Evolutionary conservation across 2,888 invertebrate genomes (phyloP), one percentile per base, ranked within the genome.

Genomic region (Dryococelus australis): DNA sequence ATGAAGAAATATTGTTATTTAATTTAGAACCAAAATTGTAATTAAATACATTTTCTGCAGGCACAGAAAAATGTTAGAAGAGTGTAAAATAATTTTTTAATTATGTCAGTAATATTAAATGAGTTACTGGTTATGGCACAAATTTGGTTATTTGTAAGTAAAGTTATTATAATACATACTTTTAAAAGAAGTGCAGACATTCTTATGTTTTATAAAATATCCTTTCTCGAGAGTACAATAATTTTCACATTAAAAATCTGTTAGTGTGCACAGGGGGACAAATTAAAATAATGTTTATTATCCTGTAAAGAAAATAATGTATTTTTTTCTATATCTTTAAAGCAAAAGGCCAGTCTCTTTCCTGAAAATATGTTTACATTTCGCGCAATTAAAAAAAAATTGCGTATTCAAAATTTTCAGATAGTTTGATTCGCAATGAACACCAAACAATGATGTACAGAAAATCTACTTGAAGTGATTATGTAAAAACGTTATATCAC

Each of bases 151-250:
- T 83, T 83, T 83, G 43, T 27, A 83, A 43, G 35, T 83, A 83
- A 83, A 83, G 16, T 83, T 9, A 35, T 28, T 83, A 83, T 83
- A 43, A 83, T 43, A 83, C 43, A 83, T 5, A 28, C 43, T 83
- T 80, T 83, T 43, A 83, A 83, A 83, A 20, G 27, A 87, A 86
- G 84, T 65, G n/a, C 13, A 86, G 53, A 87, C 84, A 47, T 86
- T 79, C 51, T 83, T 43, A 83, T 83, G 86, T 79, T 80, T 43
- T 43, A 24, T 47, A 16, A 85, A 81, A 83, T 85, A 80, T 85
- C 51, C 47, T 51, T 85, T 78, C 43, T n/a, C 35, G 79, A 47
- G 65, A 51, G 80, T 47, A 47, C 47, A 47, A 35, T 35, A 35
- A 35, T 35, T 35, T 35, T 35, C 35, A 35, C 35, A 65, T 65